These are phyloP conservation scores for Callyntrura guangdongensis DNA, from an alignment of 2,888 invertebrate genomes.

Conservation along the genomic window DNA sequence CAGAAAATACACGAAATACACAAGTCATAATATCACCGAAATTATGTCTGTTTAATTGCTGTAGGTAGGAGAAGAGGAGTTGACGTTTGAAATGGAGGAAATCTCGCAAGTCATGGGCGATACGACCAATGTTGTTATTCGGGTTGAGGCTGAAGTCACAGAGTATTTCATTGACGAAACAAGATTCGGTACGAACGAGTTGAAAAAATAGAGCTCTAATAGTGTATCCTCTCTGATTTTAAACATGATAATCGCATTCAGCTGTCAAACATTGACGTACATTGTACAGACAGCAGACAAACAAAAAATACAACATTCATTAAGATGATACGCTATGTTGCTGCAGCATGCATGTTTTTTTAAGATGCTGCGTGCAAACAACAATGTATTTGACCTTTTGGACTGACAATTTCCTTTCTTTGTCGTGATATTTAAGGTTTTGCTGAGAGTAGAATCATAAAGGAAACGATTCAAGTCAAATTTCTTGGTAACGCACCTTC, in stretches of 20 bases:
- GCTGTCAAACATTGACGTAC: conserved; percentile 70
- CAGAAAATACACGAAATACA: not conserved
- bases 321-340: not conserved
- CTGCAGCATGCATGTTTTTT: not conserved
- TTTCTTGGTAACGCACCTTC: conserved; percentile 87
- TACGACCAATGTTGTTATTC: conserved; percentile 74
- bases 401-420: conserved; percentile 43
- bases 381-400: conserved; percentile 47
- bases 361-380: not conserved
- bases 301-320: conserved; percentile 13
- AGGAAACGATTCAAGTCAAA: conserved; percentile 86
- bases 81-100: conserved; percentile 81
- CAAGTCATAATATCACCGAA: not conserved
- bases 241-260: conserved; percentile 68
- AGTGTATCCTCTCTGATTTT: not conserved
- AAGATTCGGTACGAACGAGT: conserved; percentile 85
- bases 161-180: conserved; percentile 86
- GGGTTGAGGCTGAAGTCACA: conserved; percentile 86
- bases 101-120: conserved; percentile 78
- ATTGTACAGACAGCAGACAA: conserved; percentile 60
- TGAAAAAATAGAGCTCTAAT: conserved; percentile 7
- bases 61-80: conserved; percentile 79
- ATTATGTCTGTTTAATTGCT: conserved; percentile 17
- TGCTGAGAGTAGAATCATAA: conserved; percentile 87
- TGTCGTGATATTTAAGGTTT: conserved; percentile 78